Evolutionary conservation across 2,888 invertebrate genomes (phyloP).

Genomic region (Acanthacorydalis orientalis): DNA sequence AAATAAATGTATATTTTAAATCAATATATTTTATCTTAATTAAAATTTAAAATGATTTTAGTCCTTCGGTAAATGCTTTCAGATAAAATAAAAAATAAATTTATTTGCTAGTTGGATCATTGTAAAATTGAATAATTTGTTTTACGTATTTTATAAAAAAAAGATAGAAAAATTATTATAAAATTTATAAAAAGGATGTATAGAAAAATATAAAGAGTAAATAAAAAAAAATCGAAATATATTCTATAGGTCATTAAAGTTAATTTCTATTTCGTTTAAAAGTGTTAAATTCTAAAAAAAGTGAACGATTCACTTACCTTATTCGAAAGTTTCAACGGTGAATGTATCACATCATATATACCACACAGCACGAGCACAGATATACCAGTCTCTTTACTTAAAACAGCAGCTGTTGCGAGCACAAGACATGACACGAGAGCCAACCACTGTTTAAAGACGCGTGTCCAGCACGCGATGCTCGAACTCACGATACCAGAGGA

Average conservation of each 20-base stretch:
- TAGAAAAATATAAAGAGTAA: no score
- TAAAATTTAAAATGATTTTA: no score
- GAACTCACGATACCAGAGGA: not conserved
- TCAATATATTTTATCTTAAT: no score
- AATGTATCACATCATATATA: constrained; percentile 63
- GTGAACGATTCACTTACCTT: constrained; percentile 1
- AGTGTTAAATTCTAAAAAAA: not conserved
- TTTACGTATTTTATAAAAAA: no score
- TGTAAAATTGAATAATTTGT: no score
- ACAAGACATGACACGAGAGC: constrained; percentile 39
- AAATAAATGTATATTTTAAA: no score
- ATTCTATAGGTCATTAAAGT: not conserved
- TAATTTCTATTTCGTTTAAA: not conserved
- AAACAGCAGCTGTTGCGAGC: constrained; percentile 62
- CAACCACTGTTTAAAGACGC: constrained; percentile 29
- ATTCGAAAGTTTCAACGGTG: constrained; percentile 16
- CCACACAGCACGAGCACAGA: constrained; percentile 83
- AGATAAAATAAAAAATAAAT: no score
- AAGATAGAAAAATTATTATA: no score
- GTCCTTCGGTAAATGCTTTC: no score
- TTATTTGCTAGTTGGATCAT: no score
- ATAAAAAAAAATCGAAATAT: no score
- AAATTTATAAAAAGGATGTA: no score
- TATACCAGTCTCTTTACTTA: constrained; percentile 92
- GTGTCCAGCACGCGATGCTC: constrained; percentile 16